A percentile compares a stretch with the other conserved stretches of the same genome.
Evolutionary conservation across 2,113 vertebrate species (phyloP).

Genomic region (Glaucomys volans): DNA sequence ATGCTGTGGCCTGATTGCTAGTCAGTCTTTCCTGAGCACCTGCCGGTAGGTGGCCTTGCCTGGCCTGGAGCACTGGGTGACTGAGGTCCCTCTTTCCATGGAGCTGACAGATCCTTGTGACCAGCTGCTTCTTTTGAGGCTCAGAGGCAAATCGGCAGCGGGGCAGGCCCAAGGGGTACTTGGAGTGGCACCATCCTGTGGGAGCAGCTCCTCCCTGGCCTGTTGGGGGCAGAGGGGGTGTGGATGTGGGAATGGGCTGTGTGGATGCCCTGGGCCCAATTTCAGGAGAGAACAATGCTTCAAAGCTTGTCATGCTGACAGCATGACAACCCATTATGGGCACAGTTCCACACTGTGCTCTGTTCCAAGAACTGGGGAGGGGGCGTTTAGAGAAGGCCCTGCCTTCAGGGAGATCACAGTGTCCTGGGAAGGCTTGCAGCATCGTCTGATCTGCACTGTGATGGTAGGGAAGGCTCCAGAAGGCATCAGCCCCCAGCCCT

Average conservation of each 20-base stretch:
- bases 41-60: neutral
- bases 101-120: neutral
- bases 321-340: neutral
- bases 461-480: neutral
- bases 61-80: rapidly evolving
- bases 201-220: neutral
- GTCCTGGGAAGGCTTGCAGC: neutral
- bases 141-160: too few relatives aligned
- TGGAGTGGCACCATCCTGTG: neutral
- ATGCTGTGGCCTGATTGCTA: neutral
- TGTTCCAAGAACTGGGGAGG: neutral
- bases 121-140: neutral
- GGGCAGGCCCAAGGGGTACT: neutral
- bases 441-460: neutral
- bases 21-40: neutral
- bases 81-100: neutral
- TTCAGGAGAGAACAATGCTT: neutral
- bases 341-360: neutral
- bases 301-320: neutral
- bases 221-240: too few relatives aligned
- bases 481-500: neutral
- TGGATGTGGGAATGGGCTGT: neutral
- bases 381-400: neutral
- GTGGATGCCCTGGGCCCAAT: neutral
- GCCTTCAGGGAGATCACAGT: neutral